Evolutionary conservation across 2,113 vertebrate genomes (phyloP).

Genomic region (Phrynocephalus versicolor): DNA sequence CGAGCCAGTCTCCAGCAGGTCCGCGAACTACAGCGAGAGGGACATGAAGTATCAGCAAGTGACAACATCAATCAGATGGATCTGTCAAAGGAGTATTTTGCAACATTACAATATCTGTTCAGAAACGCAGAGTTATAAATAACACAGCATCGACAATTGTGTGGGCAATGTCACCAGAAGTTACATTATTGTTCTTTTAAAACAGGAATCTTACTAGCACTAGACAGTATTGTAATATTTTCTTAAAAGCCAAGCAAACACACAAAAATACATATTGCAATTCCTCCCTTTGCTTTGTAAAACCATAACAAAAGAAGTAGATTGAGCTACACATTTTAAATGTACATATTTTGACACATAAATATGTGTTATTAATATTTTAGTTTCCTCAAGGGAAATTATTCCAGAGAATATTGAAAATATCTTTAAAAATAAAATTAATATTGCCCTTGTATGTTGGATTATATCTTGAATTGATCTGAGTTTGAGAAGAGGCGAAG

Average conservation of each 20-base stretch:
- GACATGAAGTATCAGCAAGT: too few relatives aligned
- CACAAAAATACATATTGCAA: not conserved
- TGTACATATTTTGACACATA: not conserved
- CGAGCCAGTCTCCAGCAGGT: too few relatives aligned
- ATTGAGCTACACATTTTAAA: not conserved
- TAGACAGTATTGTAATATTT: not conserved
- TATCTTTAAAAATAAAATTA: not conserved
- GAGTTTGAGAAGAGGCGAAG: not conserved
- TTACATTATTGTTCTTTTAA: not conserved
- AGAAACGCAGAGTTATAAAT: not conserved
- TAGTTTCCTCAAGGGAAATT: not conserved
- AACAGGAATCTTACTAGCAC: not conserved
- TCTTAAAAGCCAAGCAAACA: too few relatives aligned
- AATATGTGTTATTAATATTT: not conserved
- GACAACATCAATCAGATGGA: not conserved
- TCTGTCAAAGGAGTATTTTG: constrained; percentile 32
- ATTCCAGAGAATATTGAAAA: not conserved
- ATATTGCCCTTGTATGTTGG: not conserved
- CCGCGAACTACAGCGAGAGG: too few relatives aligned
- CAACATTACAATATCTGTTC: not conserved
- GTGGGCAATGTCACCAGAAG: not conserved
- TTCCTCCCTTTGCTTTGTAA: too few relatives aligned
- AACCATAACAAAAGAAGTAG: not conserved
- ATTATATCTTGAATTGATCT: not conserved
- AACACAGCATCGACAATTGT: constrained; percentile 1